These are phyloP conservation scores for Leptinotarsa defecta DNA, from an alignment of 1,140 invertebrate genomes.

Conservation along the genomic window DNA sequence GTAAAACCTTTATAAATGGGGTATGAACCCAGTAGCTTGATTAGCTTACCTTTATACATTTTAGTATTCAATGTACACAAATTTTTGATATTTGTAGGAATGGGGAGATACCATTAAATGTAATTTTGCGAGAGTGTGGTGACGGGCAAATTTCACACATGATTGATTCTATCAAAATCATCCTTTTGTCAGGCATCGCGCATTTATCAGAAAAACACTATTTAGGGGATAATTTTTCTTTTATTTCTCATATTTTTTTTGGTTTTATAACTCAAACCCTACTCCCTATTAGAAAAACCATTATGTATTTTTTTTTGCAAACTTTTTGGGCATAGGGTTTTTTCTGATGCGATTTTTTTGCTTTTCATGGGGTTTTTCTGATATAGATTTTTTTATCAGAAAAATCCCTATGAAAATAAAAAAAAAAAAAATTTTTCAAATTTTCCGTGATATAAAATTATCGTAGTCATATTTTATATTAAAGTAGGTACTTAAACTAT, in stretches of 20 bases:
- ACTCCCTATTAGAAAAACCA: no score
- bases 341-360: no score
- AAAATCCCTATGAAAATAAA: no score
- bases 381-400: fast-evolving
- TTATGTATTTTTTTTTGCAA: no score
- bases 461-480: slow-evolving; percentile 40
- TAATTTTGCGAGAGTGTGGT: slow-evolving; percentile 32
- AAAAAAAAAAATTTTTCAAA: no score
- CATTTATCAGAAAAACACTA: slow-evolving; percentile 31
- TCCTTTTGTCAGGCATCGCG: slow-evolving; percentile 61
- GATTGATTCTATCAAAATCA: slow-evolving; percentile 62
- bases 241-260: no score
- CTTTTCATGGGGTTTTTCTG: no score
- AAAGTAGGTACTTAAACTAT: neutral
- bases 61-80: slow-evolving; percentile 61
- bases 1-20: slow-evolving; percentile 57
- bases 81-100: slow-evolving; percentile 62
- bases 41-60: slow-evolving; percentile 60
- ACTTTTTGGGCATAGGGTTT: no score
- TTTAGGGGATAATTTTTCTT: no score
- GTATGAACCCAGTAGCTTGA: slow-evolving; percentile 60
- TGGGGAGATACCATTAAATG: slow-evolving; percentile 61
- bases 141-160: slow-evolving; percentile 49
- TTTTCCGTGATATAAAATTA: no score
- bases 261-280: no score